phyloP scores from a whole-genome alignment of 2,113 vertebrate genomes.

The Amazona vittata region DNA sequence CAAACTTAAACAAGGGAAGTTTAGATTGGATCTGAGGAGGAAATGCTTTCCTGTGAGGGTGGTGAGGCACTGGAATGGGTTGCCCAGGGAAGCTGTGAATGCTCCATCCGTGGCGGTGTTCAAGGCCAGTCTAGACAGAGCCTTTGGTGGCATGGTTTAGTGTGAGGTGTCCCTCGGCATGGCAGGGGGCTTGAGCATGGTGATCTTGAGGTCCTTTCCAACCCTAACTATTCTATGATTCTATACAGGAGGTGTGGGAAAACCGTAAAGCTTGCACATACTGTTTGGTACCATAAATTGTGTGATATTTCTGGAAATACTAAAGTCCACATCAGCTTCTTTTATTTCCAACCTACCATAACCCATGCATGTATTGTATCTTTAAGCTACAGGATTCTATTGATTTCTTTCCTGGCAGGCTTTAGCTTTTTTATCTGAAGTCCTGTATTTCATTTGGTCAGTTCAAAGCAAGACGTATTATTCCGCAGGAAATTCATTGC shows the following conservation, averaged over 20 bases:
- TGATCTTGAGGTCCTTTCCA: not conserved
- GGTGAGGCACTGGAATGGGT: too few relatives aligned
- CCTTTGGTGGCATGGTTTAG: too few relatives aligned
- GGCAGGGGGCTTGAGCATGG: not conserved
- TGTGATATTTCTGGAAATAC: not conserved
- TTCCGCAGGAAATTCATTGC: not conserved
- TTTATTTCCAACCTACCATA: not conserved
- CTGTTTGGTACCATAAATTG: not conserved
- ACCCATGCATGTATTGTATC: not conserved
- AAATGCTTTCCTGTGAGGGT: too few relatives aligned
- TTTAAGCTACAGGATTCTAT: not conserved
- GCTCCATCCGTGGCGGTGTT: too few relatives aligned
- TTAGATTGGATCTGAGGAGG: too few relatives aligned
- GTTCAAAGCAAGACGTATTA: not conserved
- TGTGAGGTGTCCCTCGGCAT: too few relatives aligned
- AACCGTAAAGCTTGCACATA: not conserved
- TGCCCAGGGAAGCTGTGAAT: too few relatives aligned
- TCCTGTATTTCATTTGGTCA: not conserved
- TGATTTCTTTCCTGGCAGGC: not conserved
- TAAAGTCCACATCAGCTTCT: not conserved
- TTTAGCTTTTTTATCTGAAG: not conserved
- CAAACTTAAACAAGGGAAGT: too few relatives aligned
- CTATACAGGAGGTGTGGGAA: not conserved
- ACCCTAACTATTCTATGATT: not conserved
- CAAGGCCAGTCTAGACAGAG: too few relatives aligned